phyloP scores from a whole-genome alignment of 2,113 vertebrate genomes.

The Ceuthmochares aereus region DNA sequence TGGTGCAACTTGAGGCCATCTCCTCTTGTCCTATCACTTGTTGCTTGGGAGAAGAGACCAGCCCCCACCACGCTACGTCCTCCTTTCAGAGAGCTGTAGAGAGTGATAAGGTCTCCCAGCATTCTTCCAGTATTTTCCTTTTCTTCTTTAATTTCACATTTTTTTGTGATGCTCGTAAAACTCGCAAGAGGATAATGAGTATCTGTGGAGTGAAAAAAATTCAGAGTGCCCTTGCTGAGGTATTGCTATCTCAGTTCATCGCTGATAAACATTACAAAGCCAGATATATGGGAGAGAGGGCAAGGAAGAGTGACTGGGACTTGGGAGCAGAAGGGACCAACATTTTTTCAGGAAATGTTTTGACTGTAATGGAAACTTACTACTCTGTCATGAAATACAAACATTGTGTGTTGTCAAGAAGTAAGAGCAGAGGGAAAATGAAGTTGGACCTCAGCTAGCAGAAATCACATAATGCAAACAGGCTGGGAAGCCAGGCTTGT shows the following conservation, averaged over 20 bases:
- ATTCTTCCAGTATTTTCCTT: too few species aligned
- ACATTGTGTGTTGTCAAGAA: not conserved
- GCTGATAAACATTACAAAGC: not conserved
- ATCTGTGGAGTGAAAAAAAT: not conserved
- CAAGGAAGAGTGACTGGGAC: not conserved
- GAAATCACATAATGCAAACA: not conserved
- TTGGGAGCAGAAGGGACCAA: not conserved
- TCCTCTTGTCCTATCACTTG: too few species aligned
- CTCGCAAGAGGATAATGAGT: not conserved
- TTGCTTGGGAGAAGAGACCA: too few species aligned
- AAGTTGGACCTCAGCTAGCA: not conserved
- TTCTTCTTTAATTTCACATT: not conserved
- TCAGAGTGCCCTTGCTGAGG: not conserved
- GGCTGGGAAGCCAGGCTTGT: not conserved
- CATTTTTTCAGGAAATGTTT: not conserved
- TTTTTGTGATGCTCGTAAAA: not conserved
- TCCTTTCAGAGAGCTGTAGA: too few species aligned
- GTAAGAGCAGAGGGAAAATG: not conserved
- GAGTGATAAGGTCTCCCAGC: too few species aligned
- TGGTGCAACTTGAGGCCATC: too few species aligned
- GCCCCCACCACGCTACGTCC: too few species aligned
- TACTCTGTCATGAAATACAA: not conserved
- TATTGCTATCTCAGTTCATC: not conserved
- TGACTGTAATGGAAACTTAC: not conserved
- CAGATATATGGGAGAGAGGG: not conserved